Conservation (phyloP, 2,113 vertebrate species). For the Burhinus bistriatus region DNA sequence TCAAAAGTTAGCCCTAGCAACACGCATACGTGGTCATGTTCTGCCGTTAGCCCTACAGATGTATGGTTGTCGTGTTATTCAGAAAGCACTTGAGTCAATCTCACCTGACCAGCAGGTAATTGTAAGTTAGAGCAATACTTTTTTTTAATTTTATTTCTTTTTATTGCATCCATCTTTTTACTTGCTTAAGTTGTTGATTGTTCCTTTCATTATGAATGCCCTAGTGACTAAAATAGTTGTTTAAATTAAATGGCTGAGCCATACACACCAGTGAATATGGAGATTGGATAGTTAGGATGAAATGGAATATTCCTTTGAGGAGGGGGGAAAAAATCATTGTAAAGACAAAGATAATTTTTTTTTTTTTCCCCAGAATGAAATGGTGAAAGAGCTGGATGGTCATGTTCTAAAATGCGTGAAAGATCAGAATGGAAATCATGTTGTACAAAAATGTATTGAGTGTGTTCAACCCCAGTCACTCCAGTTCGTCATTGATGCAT, state of each 20-base stretch:
- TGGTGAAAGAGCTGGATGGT: constrained; percentile 93
- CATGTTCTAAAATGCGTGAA: constrained; percentile 97
- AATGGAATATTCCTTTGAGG: neutral
- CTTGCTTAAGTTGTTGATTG: neutral
- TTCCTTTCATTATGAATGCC: neutral
- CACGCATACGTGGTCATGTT: constrained; percentile 93
- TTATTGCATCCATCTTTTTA: neutral
- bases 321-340: neutral
- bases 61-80: constrained; percentile 96
- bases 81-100: constrained; percentile 96
- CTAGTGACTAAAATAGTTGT: neutral
- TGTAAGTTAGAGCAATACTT: constrained; percentile 86
- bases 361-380: constrained; percentile 83
- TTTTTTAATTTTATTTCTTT: constrained; percentile 1
- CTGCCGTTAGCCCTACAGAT: constrained; percentile 93
- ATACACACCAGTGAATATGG: neutral
- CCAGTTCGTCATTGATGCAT: constrained; percentile 96
- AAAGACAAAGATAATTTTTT: neutral
- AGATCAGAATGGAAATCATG: constrained; percentile 97
- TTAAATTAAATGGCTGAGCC: neutral
- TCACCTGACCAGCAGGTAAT: constrained; percentile 99
- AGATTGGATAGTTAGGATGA: neutral
- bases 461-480: constrained; percentile 94
- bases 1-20: constrained; percentile 92
- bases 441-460: constrained; percentile 97